Percentiles rank a stretch among this genome's conserved stretches.
These are phyloP conservation scores for Emmelina monodactyla DNA, from an alignment of 2,888 invertebrate species.

Conservation along the genomic window DNA sequence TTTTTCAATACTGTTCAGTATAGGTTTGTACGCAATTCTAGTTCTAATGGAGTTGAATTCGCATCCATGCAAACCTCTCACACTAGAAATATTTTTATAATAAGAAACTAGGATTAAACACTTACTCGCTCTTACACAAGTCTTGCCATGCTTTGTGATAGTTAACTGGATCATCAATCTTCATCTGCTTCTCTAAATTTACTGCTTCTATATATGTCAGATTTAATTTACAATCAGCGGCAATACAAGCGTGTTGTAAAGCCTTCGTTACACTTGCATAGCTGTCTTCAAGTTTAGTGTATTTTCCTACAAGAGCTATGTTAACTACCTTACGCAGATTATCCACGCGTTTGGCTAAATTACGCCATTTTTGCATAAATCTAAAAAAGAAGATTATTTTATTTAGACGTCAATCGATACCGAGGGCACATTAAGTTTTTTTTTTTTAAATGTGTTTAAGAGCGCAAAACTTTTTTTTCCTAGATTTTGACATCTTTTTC, in stretches of 20 bases:
- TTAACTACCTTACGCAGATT: conserved; percentile 83
- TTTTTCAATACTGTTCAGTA: no score
- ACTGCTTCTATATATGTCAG: conserved; percentile 93
- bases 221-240: conserved; percentile 83
- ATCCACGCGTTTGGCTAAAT: conserved; percentile 86
- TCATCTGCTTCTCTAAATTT: conserved; percentile 79
- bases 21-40: no score
- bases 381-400: conserved; percentile 34
- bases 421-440: no score
- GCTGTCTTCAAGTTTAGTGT: conserved; percentile 93
- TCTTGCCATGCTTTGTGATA: conserved; percentile 95
- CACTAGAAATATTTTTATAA: no score
- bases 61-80: no score
- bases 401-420: no score
- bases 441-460: no score
- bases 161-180: conserved; percentile 76
- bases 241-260: conserved; percentile 90
- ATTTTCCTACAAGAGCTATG: conserved; percentile 96
- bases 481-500: no score
- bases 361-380: conserved; percentile 90
- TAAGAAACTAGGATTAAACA: no score
- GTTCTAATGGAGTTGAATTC: no score
- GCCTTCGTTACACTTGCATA: conserved; percentile 97
- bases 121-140: conserved; percentile 85
- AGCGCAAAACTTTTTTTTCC: no score